Conservation (phyloP, 2,888 invertebrate species). For the Drosophila prolongata region DNA sequence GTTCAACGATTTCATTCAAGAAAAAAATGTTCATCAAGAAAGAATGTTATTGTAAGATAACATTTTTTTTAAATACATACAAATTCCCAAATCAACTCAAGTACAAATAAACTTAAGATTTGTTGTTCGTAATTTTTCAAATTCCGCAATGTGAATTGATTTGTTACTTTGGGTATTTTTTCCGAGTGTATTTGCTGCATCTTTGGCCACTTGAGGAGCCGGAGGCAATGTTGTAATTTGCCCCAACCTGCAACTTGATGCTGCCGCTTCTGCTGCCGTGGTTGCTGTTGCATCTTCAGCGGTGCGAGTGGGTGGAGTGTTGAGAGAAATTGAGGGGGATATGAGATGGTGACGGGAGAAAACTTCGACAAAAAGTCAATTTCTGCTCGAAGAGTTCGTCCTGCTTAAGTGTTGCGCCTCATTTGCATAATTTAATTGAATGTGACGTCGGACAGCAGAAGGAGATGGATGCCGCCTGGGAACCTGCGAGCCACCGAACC, state of each 20-base stretch:
- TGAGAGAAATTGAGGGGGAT: constrained; percentile 38
- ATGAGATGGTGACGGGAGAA: not conserved
- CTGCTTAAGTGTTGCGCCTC: constrained; percentile 66
- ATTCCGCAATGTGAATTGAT: too few relatives aligned
- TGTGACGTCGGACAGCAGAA: constrained; percentile 62
- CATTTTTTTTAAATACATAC: too few relatives aligned
- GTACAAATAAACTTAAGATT: too few relatives aligned
- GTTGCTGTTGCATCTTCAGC: constrained; percentile 27
- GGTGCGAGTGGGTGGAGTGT: constrained; percentile 73
- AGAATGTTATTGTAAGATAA: too few relatives aligned
- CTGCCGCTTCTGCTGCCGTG: constrained; percentile 17
- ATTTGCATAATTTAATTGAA: constrained; percentile 83
- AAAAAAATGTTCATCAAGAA: too few relatives aligned
- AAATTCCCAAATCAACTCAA: too few relatives aligned
- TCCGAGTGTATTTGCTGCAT: constrained; percentile 10
- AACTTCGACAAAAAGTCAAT: constrained; percentile 49
- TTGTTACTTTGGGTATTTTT: not conserved
- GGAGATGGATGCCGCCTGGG: constrained; percentile 26
- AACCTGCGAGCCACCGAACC: constrained; percentile 5
- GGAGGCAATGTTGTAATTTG: constrained; percentile 63
- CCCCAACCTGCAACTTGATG: constrained; percentile 56
- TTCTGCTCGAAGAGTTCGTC: constrained; percentile 48
- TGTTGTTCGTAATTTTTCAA: too few relatives aligned
- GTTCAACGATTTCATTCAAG: too few relatives aligned
- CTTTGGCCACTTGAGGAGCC: constrained; percentile 23